Conservation (phyloP, 2,797 vertebrate species). For the Pseudochirops cupreus region DNA sequence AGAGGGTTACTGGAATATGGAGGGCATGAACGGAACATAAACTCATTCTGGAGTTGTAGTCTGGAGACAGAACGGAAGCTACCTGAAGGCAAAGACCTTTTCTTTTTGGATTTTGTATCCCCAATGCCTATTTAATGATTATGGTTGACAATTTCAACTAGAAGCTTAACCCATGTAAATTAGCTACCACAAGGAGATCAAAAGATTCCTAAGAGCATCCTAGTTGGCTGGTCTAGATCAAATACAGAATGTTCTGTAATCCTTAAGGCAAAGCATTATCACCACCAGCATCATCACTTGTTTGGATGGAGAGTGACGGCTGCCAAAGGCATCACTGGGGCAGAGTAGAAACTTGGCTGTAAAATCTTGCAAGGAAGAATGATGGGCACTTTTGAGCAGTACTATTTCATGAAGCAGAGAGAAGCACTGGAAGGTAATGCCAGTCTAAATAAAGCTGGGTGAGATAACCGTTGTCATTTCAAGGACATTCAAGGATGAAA, state of each 20-base stretch:
- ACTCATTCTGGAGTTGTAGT: background rate
- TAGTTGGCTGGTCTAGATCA: background rate
- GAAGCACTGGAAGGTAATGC: background rate
- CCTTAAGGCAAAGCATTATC: background rate
- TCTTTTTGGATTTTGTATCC: background rate
- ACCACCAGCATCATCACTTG: background rate
- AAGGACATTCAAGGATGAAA: background rate
- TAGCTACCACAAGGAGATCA: background rate
- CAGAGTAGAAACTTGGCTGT: background rate
- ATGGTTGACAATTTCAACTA: background rate
- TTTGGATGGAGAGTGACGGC: background rate
- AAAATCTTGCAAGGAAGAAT: background rate
- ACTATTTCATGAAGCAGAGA: background rate
- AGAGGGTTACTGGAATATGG: background rate
- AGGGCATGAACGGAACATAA: background rate
- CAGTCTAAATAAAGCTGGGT: background rate
- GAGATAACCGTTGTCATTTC: background rate
- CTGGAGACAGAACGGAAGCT: background rate
- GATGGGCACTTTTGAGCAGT: background rate
- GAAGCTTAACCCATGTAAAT: background rate
- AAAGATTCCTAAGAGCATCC: background rate
- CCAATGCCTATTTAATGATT: background rate
- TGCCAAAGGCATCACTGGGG: background rate
- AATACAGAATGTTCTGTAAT: background rate
- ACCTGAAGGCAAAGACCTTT: background rate